Conservation (phyloP, 1,140 invertebrate species). For the Lerema accius region DNA sequence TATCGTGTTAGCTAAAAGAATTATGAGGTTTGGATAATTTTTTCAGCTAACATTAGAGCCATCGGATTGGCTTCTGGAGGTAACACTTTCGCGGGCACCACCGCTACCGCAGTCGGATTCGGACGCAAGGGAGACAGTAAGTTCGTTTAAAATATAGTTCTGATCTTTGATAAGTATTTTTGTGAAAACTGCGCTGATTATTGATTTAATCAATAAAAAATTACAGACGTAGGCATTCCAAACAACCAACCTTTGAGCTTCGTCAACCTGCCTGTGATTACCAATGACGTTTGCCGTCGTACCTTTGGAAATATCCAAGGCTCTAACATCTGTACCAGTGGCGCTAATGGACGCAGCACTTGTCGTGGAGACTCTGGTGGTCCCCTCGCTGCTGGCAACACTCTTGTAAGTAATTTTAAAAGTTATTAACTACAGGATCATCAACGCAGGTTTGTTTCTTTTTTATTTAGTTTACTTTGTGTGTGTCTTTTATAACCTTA, state of each 20-base stretch:
- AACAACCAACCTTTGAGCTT: slow-evolving; percentile 43
- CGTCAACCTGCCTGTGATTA: slow-evolving; percentile 52
- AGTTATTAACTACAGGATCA: too few species aligned
- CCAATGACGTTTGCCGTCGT: slow-evolving; percentile 45
- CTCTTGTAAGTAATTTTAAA: background rate
- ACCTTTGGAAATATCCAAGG: slow-evolving; percentile 19
- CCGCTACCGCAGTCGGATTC: slow-evolving; percentile 12
- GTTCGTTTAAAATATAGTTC: too few species aligned
- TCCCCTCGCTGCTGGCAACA: slow-evolving; percentile 31
- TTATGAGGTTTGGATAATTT: too few species aligned
- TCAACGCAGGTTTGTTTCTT: too few species aligned
- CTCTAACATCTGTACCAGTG: slow-evolving; percentile 48
- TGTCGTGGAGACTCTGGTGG: slow-evolving; percentile 52
- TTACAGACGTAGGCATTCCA: slow-evolving; percentile 39
- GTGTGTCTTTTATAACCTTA: too few species aligned
- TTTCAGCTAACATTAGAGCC: slow-evolving; percentile 15
- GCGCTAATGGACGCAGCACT: slow-evolving; percentile 36
- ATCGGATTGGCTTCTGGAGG: slow-evolving; percentile 11
- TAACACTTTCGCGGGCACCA: slow-evolving; percentile 5
- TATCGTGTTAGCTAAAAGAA: too few species aligned
- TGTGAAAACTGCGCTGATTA: too few species aligned
- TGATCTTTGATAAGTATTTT: too few species aligned
- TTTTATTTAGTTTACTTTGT: too few species aligned
- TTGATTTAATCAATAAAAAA: too few species aligned
- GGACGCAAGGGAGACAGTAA: slow-evolving; percentile 15